These are phyloP conservation scores for Argyresthia goedartella DNA, from an alignment of 2,888 invertebrate genomes.

Conservation along the genomic window DNA sequence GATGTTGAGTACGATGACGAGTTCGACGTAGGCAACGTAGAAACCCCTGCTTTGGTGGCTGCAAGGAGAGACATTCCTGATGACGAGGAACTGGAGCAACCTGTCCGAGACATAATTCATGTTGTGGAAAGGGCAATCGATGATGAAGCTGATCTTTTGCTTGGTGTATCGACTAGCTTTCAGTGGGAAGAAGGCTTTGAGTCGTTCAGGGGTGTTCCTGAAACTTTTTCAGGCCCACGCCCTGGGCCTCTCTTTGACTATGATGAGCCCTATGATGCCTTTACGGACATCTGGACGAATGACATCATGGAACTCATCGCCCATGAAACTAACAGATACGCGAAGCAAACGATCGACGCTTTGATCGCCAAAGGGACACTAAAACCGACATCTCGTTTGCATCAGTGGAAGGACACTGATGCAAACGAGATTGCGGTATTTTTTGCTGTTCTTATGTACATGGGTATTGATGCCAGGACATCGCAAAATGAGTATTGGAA, in stretches of 20 bases:
- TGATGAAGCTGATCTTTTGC: conserved; percentile 8
- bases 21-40: conserved; percentile 5
- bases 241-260: conserved; percentile 14
- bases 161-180: background rate
- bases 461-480: conserved; percentile 13
- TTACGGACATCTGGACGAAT: conserved; percentile 13
- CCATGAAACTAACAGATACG: conserved; percentile 17
- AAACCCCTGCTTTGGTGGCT: conserved; percentile 6
- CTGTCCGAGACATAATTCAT: conserved; percentile 5
- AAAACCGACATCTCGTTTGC: conserved; percentile 10
- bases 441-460: conserved; percentile 14
- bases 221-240: conserved; percentile 13
- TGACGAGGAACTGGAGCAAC: conserved; percentile 14
- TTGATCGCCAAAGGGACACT: conserved; percentile 5
- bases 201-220: conserved; percentile 13
- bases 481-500: conserved; percentile 13
- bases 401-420: conserved; percentile 13
- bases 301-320: conserved; percentile 15
- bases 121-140: conserved; percentile 13
- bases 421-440: conserved; percentile 14
- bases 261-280: conserved; percentile 14
- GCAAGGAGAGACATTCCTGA: conserved; percentile 9
- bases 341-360: conserved; percentile 13
- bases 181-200: conserved; percentile 10
- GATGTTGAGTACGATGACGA: conserved; percentile 11